These are phyloP conservation scores for human DNA, from an alignment of 2,113 vertebrate species.

Conservation along the genomic window GRCh38 chrX:29882001-29882500, in stretches of 20 bases:
- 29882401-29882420: not conserved
- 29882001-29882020: not conserved
- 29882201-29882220: not conserved
- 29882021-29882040: not conserved
- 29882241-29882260: not conserved
- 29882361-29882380: constrained; percentile 5
- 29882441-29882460: not conserved
- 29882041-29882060: not conserved
- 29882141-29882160: not conserved
- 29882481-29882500: not conserved
- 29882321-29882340: not conserved
- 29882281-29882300: not conserved
- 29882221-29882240: not conserved
- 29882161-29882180: constrained; percentile 17
- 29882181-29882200: constrained; percentile 26
- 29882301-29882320: not conserved
- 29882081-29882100: not conserved
- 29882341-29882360: constrained; percentile 36
- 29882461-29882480: not conserved
- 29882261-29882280: not conserved
- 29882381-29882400: not conserved
- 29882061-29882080: constrained; percentile 5
- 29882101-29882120: constrained; percentile 26
- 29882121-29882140: constrained; percentile 19
- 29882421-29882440: not conserved